These are phyloP conservation scores for Graptemys geographica DNA, from an alignment of 2,797 vertebrate genomes.

Conservation along the genomic window DNA sequence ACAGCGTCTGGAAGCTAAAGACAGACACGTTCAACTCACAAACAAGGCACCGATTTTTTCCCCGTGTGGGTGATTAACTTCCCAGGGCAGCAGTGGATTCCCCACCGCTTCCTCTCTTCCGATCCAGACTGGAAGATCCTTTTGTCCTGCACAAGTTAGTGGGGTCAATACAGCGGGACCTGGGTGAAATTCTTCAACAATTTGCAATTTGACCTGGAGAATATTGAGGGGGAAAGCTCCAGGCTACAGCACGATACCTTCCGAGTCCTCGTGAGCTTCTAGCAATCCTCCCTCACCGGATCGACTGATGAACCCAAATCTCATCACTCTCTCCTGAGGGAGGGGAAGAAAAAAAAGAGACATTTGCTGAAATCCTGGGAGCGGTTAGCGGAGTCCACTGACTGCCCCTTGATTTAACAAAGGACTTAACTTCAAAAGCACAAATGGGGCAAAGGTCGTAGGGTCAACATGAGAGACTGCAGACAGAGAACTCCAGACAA, in stretches of 20 bases:
- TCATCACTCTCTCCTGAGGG: slow-evolving; percentile 72
- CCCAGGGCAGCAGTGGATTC: neutral
- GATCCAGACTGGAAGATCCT: neutral
- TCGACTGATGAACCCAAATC: slow-evolving; percentile 77
- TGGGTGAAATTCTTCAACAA: neutral
- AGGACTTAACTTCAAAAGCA: slow-evolving; percentile 9
- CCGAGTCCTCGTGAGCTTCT: neutral
- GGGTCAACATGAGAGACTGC: neutral
- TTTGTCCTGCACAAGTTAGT: neutral
- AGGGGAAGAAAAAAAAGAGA: slow-evolving; percentile 20
- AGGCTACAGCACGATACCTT: neutral
- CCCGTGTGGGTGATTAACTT: neutral
- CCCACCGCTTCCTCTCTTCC: neutral
- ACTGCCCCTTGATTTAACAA: neutral
- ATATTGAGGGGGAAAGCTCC: neutral
- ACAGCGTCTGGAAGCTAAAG: neutral
- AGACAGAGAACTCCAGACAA: neutral
- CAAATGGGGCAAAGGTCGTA: neutral
- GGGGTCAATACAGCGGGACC: neutral
- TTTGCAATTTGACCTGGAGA: neutral
- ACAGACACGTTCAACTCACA: neutral
- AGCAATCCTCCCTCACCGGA: slow-evolving; percentile 5
- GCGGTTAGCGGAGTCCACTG: neutral
- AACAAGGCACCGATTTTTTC: neutral
- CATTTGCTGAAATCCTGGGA: neutral